Conservation (phyloP, 2,888 invertebrate species). For the Pammene aurita region DNA sequence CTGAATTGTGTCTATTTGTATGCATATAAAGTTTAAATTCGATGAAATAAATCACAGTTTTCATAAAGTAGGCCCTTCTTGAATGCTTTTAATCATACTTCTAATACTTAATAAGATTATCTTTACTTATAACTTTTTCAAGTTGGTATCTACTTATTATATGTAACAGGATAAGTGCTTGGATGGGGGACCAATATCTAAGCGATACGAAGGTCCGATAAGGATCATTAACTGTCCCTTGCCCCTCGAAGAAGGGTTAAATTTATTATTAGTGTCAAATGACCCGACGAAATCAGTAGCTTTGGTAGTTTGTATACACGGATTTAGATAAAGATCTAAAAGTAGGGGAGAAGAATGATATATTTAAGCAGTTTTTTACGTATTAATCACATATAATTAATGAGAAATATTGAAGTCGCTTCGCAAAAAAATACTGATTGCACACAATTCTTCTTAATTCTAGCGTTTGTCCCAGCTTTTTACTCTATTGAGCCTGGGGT, state of each 20-base stretch:
- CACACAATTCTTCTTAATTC: no score
- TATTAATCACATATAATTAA: no score
- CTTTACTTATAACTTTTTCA: constrained; percentile 21
- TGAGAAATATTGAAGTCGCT: no score
- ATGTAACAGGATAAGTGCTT: constrained; percentile 23
- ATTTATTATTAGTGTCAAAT: constrained; percentile 25
- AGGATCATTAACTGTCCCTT: constrained; percentile 43
- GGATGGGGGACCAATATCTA: constrained; percentile 42
- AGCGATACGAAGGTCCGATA: constrained; percentile 45
- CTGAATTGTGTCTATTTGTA: no score
- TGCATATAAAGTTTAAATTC: no score
- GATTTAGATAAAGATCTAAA: constrained; percentile 25
- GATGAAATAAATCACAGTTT: no score
- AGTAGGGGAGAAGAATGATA: background rate
- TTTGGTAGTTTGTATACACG: constrained; percentile 2
- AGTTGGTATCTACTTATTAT: constrained; percentile 29
- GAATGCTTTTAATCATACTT: no score
- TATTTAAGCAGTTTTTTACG: background rate
- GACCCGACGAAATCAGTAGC: constrained; percentile 15
- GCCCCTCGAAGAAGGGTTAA: constrained; percentile 25
- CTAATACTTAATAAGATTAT: constrained; percentile 16
- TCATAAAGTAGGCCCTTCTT: no score
- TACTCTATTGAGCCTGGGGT: no score
- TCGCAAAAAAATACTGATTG: no score
- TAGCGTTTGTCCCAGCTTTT: no score